A percentile compares a stretch with the other conserved stretches of the same genome.
These are phyloP conservation scores for Oligia latruncula DNA, from an alignment of 2,888 invertebrate genomes.

Conservation along the genomic window DNA sequence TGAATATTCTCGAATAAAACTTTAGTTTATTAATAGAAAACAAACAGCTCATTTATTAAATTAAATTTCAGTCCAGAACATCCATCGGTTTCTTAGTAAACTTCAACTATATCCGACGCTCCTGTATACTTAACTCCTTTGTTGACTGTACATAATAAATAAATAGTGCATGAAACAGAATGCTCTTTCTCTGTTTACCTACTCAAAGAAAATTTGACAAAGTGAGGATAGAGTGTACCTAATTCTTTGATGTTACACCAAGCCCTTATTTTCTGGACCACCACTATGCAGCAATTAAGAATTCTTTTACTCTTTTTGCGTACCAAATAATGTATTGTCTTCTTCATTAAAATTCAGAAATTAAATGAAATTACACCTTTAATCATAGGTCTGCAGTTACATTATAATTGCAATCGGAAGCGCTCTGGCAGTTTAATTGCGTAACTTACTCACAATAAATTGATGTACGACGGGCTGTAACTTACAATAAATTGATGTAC, in stretches of 20 bases:
- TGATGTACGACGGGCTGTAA: neutral
- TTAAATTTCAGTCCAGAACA: too few relatives aligned
- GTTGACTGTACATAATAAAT: too few relatives aligned
- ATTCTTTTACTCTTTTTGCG: neutral
- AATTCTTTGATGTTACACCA: neutral
- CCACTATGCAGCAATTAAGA: neutral
- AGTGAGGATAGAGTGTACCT: neutral
- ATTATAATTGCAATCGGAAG: constrained; percentile 25
- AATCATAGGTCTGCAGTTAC: neutral
- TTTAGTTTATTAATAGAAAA: too few relatives aligned
- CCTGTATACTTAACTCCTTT: too few relatives aligned
- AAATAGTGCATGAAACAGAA: neutral
- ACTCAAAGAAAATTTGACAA: neutral
- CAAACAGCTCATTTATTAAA: too few relatives aligned
- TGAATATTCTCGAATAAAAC: too few relatives aligned
- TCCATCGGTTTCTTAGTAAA: too few relatives aligned
- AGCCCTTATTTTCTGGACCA: neutral
- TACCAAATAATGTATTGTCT: neutral
- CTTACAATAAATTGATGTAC: neutral
- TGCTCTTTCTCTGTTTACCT: neutral
- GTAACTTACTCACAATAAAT: neutral
- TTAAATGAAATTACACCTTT: neutral
- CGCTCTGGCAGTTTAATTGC: neutral
- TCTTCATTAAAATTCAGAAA: constrained; percentile 16
- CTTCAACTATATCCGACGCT: too few relatives aligned